Base-by-base conservation (phyloP, 2,888 invertebrate genomes). In the Apamea epomidion region DNA sequence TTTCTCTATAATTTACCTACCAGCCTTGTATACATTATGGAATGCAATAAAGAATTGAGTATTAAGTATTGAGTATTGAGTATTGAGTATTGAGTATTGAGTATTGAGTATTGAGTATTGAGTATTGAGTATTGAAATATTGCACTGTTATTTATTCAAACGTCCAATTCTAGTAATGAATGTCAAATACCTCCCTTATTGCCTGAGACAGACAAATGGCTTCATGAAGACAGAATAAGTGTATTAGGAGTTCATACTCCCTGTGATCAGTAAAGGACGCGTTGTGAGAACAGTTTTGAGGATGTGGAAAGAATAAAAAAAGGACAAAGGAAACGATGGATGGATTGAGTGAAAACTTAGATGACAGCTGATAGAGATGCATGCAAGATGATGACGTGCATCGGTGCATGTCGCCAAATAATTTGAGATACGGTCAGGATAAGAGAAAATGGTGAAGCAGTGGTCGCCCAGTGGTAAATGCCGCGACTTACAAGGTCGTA, bases 161-260 rank as follows among this genome's bases (percentile, higher is more conserved):
- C 83, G 82, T 82, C 71, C 80, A 76, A 74, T 85, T 78, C 58
- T 74, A 65, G 81, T 71, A 72, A 80, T 81, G 72, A 77, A 85
- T 69, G 65, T 74, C 85, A 65, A 81, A 84, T 84, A 58, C 51
- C 14, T 37, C 62, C 25, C 70, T 72, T 73, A 82, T 37, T 37
- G 79, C 60, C 14, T 48, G 16, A 42, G 60, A 51, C 69, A 72
- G 62, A 37, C 45, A 54, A 74, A 72, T 74, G 45, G 48, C 16
- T 75, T n/a, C 60, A 45, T 71, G 65, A 25, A 67, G 60, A 54
- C 42, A 14, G 29, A 58, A 42, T 37, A 1, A 54, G 25, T 54
- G 37, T 51, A 42, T 68, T 42, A 58, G 25, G 14, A 65, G 54
- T 67, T 45, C 37, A 58, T 58, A 10, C 12, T 32, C 8, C 12